Evolutionary conservation across 1,140 invertebrate genomes (phyloP).

Genomic region (Drosophila azteca): DNA sequence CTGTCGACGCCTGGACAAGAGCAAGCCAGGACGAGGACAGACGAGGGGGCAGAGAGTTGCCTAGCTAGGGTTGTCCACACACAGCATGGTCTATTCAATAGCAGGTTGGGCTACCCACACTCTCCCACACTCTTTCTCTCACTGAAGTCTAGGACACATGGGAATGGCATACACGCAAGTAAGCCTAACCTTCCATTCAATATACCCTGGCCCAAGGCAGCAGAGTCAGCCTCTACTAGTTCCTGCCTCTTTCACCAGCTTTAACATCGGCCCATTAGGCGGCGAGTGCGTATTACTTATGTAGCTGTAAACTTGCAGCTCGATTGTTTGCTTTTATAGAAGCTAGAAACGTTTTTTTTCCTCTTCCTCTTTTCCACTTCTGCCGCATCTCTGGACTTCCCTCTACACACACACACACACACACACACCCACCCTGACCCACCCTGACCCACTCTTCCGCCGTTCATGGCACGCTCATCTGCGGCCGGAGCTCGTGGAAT

Average conservation of each 20-base stretch:
- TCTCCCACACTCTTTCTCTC: no score
- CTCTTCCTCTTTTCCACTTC: neutral
- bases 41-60: neutral
- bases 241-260: no score
- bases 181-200: no score
- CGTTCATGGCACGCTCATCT: conserved; percentile 8
- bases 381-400: neutral
- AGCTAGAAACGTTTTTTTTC: conserved; percentile 35
- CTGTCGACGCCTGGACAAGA: conserved; percentile 32
- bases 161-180: no score
- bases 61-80: conserved; percentile 14
- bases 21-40: neutral
- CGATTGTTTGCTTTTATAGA: conserved; percentile 58
- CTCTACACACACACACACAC: no score
- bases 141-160: no score
- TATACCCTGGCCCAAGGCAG: conserved; percentile 2
- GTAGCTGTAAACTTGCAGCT: conserved; percentile 74
- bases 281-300: conserved; percentile 72
- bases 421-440: neutral
- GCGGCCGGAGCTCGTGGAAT: conserved; percentile 59
- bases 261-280: conserved; percentile 66
- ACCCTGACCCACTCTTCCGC: no score
- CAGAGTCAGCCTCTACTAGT: conserved; percentile 20
- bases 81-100: neutral
- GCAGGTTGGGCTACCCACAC: neutral